A percentile compares a stretch with the other conserved stretches of the same genome.
Evolutionary conservation across 2,113 vertebrate species (phyloP).

Genomic region (Symphodus melops): DNA sequence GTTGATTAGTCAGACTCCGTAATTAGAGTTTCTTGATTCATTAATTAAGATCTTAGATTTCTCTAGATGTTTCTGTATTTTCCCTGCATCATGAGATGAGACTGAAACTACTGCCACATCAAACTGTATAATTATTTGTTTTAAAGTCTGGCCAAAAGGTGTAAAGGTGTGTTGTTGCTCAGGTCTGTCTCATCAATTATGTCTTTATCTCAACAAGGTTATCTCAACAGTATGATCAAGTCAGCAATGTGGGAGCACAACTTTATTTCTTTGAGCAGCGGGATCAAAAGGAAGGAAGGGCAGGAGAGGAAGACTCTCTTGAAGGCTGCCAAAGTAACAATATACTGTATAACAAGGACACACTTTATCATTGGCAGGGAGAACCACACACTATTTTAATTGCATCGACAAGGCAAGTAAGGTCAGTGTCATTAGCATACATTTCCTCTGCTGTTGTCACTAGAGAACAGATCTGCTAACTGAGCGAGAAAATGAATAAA

Average conservation of each 20-base stretch:
- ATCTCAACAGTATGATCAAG: constrained; percentile 88
- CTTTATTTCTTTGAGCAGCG: constrained; percentile 94
- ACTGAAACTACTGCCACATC: background rate
- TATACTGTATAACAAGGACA: background rate
- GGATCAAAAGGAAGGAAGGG: constrained; percentile 93
- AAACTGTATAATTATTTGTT: background rate
- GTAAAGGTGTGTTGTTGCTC: background rate
- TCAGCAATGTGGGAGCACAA: constrained; percentile 88
- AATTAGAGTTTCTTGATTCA: no score
- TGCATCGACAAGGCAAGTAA: constrained; percentile 5
- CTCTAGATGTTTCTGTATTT: background rate
- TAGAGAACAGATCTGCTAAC: constrained; percentile 18
- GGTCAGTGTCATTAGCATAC: constrained; percentile 29
- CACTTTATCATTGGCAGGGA: background rate
- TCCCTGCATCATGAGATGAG: no score
- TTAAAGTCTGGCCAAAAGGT: background rate
- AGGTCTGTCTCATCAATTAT: background rate
- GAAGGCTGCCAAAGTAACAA: constrained; percentile 90
- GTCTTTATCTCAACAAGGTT: constrained; percentile 79
- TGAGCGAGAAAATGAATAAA: constrained; percentile 53
- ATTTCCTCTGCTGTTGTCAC: constrained; percentile 20
- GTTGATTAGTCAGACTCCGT: no score
- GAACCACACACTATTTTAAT: background rate
- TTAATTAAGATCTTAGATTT: no score
- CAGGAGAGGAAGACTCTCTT: constrained; percentile 93